These are phyloP conservation scores for Hirudinaria manillensis DNA, from an alignment of 2,888 invertebrate species.

Conservation along the genomic window DNA sequence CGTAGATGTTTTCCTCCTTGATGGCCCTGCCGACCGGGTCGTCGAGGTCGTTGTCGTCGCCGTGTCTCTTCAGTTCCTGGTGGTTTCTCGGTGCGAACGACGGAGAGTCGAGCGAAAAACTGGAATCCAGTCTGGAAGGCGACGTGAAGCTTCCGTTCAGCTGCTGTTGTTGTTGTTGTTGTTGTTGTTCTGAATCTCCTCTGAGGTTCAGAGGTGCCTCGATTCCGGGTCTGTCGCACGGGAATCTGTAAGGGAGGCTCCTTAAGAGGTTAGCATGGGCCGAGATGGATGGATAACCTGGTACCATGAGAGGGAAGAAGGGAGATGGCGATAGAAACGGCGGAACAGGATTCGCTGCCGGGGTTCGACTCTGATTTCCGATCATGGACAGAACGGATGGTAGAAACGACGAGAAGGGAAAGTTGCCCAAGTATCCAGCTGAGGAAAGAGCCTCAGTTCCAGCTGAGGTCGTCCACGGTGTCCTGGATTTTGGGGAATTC, in stretches of 20 bases:
- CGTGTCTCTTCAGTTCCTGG: background rate
- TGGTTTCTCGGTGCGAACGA: constrained; percentile 37
- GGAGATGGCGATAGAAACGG: too few relatives aligned
- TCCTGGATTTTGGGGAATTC: background rate
- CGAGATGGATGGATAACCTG: too few relatives aligned
- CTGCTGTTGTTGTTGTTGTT: background rate
- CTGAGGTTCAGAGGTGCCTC: constrained; percentile 17
- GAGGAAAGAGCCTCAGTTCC: too few relatives aligned
- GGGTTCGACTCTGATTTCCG: too few relatives aligned
- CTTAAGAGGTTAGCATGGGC: too few relatives aligned
- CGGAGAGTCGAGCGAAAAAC: constrained; percentile 13
- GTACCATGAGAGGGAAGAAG: too few relatives aligned
- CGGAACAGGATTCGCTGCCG: background rate
- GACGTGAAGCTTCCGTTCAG: background rate
- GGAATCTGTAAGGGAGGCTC: too few relatives aligned
- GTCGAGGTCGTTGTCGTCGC: constrained; percentile 51
- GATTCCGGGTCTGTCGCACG: constrained; percentile 10
- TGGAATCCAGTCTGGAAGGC: too few relatives aligned
- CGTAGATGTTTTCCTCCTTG: constrained; percentile 38
- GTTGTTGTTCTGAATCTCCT: constrained; percentile 4
- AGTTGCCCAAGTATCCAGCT: too few relatives aligned
- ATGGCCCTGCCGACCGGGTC: background rate
- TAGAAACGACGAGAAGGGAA: too few relatives aligned
- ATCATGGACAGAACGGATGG: too few relatives aligned
- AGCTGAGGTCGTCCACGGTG: background rate